phyloP scores from a whole-genome alignment of 2,797 vertebrate species.

The Coendou prehensilis region DNA sequence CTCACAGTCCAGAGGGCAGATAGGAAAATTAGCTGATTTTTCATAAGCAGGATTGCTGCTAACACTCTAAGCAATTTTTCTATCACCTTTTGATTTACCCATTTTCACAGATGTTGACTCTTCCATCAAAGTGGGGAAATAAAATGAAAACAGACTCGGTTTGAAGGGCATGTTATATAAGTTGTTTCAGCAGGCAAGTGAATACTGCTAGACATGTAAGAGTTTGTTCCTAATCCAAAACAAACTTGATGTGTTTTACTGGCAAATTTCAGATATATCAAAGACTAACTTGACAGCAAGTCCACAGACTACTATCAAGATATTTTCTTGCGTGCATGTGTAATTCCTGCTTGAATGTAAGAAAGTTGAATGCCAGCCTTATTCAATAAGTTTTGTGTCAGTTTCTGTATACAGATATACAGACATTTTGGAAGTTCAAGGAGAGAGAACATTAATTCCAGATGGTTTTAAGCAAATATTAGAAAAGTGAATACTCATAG shows the following conservation, averaged over 20 bases:
- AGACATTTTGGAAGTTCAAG: conserved; percentile 68
- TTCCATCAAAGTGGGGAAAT: conserved; percentile 25
- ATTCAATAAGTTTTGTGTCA: conserved; percentile 82
- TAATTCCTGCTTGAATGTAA: conserved; percentile 50
- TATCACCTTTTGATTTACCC: background rate
- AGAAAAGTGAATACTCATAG: conserved; percentile 88
- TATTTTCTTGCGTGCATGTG: background rate
- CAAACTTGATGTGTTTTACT: conserved; percentile 59
- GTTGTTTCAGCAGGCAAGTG: background rate
- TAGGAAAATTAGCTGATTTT: background rate
- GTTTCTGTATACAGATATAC: conserved; percentile 83
- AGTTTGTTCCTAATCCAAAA: conserved; percentile 59
- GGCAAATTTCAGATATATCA: conserved; percentile 38
- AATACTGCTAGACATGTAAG: background rate
- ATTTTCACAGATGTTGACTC: conserved; percentile 48
- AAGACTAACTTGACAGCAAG: conserved; percentile 47
- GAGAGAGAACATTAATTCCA: conserved; percentile 86
- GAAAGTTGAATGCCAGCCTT: conserved; percentile 46
- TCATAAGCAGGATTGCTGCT: background rate
- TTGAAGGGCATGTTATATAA: background rate
- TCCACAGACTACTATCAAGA: background rate
- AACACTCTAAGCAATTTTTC: background rate
- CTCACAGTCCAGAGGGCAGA: background rate
- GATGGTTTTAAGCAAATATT: conserved; percentile 89
- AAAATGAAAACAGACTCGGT: conserved; percentile 30